phyloP scores from a whole-genome alignment of 2,888 invertebrate species.

The Ypsolopha scabrella region DNA sequence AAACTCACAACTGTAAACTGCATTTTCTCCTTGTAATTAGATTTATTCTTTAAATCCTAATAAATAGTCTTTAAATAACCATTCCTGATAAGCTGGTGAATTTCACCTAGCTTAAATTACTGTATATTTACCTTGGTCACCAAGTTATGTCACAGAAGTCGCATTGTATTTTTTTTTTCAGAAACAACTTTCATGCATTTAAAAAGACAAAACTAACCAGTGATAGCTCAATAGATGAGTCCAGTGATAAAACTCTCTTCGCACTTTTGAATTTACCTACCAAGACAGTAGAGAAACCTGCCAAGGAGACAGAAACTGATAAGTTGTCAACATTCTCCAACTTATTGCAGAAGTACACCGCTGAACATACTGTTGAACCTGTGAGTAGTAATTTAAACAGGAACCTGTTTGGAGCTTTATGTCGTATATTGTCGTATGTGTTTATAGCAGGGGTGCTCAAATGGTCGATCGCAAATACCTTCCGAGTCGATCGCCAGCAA shows the following conservation, averaged over 20 bases:
- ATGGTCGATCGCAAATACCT: too few species aligned
- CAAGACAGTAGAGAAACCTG: conserved; percentile 35
- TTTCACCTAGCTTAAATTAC: too few species aligned
- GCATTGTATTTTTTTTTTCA: conserved; percentile 12
- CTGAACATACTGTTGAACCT: conserved; percentile 49
- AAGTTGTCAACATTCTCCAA: conserved; percentile 60
- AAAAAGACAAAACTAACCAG: conserved; percentile 40
- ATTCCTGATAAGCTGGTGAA: too few species aligned
- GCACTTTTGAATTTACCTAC: conserved; percentile 58
- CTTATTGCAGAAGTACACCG: conserved; percentile 56
- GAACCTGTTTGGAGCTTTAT: neutral
- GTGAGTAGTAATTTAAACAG: conserved; percentile 28
- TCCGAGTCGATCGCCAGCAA: too few species aligned
- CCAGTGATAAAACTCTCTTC: conserved; percentile 71
- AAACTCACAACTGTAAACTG: too few species aligned
- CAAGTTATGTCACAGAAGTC: too few species aligned
- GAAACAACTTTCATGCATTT: conserved; percentile 30
- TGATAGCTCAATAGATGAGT: conserved; percentile 40
- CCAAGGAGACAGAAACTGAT: conserved; percentile 36
- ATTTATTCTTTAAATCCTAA: too few species aligned
- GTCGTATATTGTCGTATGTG: too few species aligned
- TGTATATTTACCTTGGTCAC: too few species aligned
- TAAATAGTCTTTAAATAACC: too few species aligned
- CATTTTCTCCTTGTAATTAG: too few species aligned
- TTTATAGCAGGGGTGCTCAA: too few species aligned